Conservation (phyloP, 2,113 vertebrate species). For the Apaloderma vittatum region DNA sequence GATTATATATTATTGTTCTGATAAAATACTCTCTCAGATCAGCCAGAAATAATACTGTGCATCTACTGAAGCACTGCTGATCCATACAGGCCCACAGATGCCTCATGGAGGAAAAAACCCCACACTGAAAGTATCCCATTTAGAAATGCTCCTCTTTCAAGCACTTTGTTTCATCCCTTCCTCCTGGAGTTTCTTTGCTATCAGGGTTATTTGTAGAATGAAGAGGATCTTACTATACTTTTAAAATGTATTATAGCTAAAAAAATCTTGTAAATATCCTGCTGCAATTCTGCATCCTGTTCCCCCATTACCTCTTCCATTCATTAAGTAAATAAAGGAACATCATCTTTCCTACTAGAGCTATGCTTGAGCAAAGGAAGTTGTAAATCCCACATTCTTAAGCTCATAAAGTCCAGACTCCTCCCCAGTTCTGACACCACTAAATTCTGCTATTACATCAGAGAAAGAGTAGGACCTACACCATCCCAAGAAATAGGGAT, state of each 20-base stretch:
- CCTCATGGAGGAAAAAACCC: neutral
- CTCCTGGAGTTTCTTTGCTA: neutral
- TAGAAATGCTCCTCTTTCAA: neutral
- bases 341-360: neutral
- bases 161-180: neutral
- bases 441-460: neutral
- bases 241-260: neutral
- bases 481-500: neutral
- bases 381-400: neutral
- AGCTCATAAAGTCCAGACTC: neutral
- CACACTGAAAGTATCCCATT: neutral
- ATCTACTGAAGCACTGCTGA: constrained; percentile 10
- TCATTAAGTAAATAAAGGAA: neutral
- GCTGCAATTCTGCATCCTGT: neutral
- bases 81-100: neutral
- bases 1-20: neutral
- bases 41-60: neutral
- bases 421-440: neutral
- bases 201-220: neutral
- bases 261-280: neutral
- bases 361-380: neutral
- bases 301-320: neutral
- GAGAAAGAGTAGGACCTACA: neutral
- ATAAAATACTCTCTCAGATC: neutral
- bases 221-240: neutral